phyloP scores from a whole-genome alignment of 1,140 invertebrate species.

The Arctopsyche grandis region DNA sequence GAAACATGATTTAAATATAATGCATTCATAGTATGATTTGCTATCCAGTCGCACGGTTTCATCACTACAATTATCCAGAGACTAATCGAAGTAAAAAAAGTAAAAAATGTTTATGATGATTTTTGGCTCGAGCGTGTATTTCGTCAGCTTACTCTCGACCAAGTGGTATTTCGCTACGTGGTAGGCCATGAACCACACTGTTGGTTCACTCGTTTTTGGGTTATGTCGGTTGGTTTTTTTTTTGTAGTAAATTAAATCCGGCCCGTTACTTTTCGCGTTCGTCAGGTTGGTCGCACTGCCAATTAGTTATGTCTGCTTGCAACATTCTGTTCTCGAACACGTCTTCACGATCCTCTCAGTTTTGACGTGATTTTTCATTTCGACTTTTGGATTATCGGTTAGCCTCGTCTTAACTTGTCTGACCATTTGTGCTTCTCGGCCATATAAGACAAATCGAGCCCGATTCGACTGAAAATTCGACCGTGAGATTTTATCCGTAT shows the following conservation, averaged over 20 bases:
- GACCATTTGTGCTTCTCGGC: too few relatives aligned
- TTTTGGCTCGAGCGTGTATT: slow-evolving; percentile 21
- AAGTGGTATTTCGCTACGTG: slow-evolving; percentile 38
- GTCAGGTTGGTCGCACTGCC: slow-evolving; percentile 8
- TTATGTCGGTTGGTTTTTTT: slow-evolving; percentile 32
- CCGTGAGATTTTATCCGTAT: too few relatives aligned
- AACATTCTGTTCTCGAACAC: too few relatives aligned
- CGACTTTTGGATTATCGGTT: too few relatives aligned
- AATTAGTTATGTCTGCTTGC: neutral
- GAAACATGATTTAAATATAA: too few relatives aligned
- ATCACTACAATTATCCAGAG: too few relatives aligned
- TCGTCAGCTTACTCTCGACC: slow-evolving; percentile 1
- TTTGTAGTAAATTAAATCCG: slow-evolving; percentile 14
- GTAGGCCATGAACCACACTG: slow-evolving; percentile 36
- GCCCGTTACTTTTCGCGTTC: slow-evolving; percentile 39
- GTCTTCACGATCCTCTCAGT: neutral
- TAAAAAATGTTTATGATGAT: neutral
- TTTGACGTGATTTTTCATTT: neutral
- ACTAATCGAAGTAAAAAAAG: too few relatives aligned
- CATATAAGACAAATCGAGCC: too few relatives aligned
- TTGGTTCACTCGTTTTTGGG: slow-evolving; percentile 39
- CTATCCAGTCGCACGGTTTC: too few relatives aligned
- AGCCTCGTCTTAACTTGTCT: too few relatives aligned
- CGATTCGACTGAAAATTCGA: too few relatives aligned
- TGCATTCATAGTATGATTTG: too few relatives aligned